Conservation (phyloP, 1,140 invertebrate species). For the Drosophila pandora region DNA sequence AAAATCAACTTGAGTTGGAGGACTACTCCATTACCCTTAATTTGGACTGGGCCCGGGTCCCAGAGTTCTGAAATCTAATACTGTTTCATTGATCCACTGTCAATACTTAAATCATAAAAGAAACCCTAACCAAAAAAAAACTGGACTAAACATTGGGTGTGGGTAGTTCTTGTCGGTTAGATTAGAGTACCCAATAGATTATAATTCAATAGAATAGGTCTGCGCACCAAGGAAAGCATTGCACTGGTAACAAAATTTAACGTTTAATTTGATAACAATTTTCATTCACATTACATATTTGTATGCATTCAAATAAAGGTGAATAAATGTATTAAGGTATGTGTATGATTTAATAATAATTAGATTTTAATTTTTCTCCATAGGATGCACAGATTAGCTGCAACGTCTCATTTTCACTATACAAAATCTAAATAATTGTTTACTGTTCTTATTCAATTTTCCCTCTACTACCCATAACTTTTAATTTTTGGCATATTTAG, state of each 20-base stretch:
- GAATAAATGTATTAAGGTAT: slow-evolving; percentile 52
- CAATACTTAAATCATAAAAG: slow-evolving; percentile 22
- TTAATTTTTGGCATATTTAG: slow-evolving; percentile 80
- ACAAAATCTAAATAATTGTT: slow-evolving; percentile 81
- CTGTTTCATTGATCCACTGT: slow-evolving; percentile 43
- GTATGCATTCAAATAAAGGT: slow-evolving; percentile 29
- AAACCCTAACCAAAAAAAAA: slow-evolving; percentile 21
- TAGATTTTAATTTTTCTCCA: slow-evolving; percentile 61
- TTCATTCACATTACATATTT: slow-evolving; percentile 41
- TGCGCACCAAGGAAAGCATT: slow-evolving; percentile 69
- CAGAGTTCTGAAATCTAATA: slow-evolving; percentile 34
- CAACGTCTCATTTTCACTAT: slow-evolving; percentile 64
- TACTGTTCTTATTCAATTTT: slow-evolving; percentile 37
- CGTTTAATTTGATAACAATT: slow-evolving; percentile 80
- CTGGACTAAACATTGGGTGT: slow-evolving; percentile 3
- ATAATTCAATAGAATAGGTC: slow-evolving; percentile 12
- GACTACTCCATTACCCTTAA: slow-evolving; percentile 11
- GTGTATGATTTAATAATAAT: slow-evolving; percentile 67
- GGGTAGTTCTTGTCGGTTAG: slow-evolving; percentile 13
- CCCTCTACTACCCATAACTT: slow-evolving; percentile 28
- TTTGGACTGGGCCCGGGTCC: slow-evolving; percentile 3
- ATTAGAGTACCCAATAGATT: slow-evolving; percentile 42
- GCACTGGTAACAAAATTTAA: slow-evolving; percentile 79
- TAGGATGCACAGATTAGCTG: slow-evolving; percentile 66
- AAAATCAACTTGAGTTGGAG: slow-evolving; percentile 19